Percentiles rank a stretch among this genome's conserved stretches.
These are phyloP conservation scores for Scytalopus superciliaris DNA, from an alignment of 2,113 vertebrate species.

Conservation along the genomic window DNA sequence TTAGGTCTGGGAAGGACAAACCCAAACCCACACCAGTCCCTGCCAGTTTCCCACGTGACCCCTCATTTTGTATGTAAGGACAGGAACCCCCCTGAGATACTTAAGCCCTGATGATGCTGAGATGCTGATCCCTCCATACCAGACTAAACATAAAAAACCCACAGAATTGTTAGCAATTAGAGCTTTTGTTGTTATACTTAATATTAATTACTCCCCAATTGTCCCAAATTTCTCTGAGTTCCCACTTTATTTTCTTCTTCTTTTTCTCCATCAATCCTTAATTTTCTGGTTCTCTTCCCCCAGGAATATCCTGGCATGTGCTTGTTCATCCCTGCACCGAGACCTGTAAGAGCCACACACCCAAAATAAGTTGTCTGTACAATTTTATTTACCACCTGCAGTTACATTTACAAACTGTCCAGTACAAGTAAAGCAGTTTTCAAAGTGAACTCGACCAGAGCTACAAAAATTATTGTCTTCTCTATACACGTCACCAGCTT, in stretches of 20 bases:
- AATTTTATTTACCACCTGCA: slow-evolving; percentile 51
- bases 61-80: neutral
- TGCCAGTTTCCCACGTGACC: neutral
- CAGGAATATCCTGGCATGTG: neutral
- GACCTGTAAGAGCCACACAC: neutral
- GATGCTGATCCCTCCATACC: neutral
- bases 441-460: neutral
- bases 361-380: neutral
- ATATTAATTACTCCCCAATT: neutral
- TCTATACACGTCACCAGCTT: neutral
- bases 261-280: neutral
- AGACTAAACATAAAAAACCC: neutral
- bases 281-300: neutral
- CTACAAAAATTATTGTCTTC: slow-evolving; percentile 34
- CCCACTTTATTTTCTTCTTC: neutral
- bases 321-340: rapidly evolving
- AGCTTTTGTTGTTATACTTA: neutral
- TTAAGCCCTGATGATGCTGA: too few relatives aligned
- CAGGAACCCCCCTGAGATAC: neutral
- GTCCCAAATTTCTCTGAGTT: neutral
- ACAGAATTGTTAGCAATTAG: neutral
- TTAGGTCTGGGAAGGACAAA: neutral
- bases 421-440: neutral
- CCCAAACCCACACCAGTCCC: neutral
- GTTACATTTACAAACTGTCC: slow-evolving; percentile 35